These are phyloP conservation scores for Cryptophagus acutangulus DNA, from an alignment of 2,888 invertebrate genomes.

Conservation along the genomic window DNA sequence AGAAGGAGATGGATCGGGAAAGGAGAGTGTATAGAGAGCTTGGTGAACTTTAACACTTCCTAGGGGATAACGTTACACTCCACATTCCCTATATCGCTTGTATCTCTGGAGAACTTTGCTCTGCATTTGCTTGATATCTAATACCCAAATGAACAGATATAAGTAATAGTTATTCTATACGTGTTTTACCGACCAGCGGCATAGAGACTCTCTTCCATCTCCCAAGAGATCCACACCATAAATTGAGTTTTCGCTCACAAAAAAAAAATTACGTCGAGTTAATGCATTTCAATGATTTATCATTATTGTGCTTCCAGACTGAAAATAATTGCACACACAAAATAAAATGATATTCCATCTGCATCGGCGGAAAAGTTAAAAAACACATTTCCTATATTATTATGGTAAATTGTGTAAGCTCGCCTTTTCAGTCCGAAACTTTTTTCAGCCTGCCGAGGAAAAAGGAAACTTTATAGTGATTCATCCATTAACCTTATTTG, in stretches of 20 bases:
- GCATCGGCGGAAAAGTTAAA: too few relatives aligned
- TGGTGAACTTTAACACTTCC: conserved; percentile 18
- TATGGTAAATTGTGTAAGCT: conserved; percentile 18
- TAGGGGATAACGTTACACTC: conserved; percentile 23
- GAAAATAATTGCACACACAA: too few relatives aligned
- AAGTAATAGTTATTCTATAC: conserved; percentile 25
- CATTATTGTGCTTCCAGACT: too few relatives aligned
- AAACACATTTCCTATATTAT: conserved; percentile 10
- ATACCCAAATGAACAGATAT: conserved; percentile 25
- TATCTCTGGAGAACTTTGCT: conserved; percentile 13
- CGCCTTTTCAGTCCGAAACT: conserved; percentile 20
- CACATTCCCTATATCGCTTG: conserved; percentile 9
- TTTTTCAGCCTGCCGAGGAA: conserved; percentile 20
- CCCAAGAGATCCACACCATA: conserved; percentile 11
- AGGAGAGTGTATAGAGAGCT: too few relatives aligned
- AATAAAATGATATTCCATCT: too few relatives aligned
- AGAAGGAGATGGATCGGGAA: conserved; percentile 9
- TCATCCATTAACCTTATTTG: conserved; percentile 33
- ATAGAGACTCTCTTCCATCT: conserved; percentile 8
- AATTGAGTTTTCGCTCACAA: conserved; percentile 10
- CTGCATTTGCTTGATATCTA: conserved; percentile 21
- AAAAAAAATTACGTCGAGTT: conserved; percentile 6
- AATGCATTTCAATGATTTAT: too few relatives aligned
- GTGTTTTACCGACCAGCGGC: conserved; percentile 15
- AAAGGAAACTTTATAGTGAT: conserved; percentile 29